phyloP scores from a whole-genome alignment of 1,140 invertebrate species.

The Lerema accius region DNA sequence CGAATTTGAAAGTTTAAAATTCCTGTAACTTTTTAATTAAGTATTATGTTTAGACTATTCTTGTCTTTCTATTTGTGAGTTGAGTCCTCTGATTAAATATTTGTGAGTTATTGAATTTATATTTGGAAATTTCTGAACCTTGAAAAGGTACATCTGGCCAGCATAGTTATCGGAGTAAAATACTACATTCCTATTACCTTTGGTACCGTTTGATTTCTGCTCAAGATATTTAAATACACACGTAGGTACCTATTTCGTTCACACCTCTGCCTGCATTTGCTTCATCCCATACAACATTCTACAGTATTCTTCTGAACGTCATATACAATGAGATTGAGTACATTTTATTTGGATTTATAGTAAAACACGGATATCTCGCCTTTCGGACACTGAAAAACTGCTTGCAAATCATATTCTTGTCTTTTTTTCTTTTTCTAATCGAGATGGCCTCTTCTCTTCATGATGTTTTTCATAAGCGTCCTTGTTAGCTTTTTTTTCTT shows the following conservation, averaged over 20 bases:
- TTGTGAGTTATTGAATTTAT: too few relatives aligned
- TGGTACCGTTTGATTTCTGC: background rate
- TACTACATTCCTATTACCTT: background rate
- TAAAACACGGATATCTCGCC: constrained; percentile 33
- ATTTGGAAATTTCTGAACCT: too few relatives aligned
- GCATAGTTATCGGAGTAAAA: too few relatives aligned
- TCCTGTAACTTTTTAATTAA: too few relatives aligned
- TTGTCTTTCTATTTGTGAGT: too few relatives aligned
- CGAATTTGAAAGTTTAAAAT: too few relatives aligned
- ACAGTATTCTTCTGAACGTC: background rate
- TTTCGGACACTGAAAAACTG: constrained; percentile 45
- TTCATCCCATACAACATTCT: background rate
- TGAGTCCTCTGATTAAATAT: too few relatives aligned
- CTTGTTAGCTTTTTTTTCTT: too few relatives aligned
- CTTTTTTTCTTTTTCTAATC: constrained; percentile 36
- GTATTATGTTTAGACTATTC: too few relatives aligned
- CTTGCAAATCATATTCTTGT: constrained; percentile 43
- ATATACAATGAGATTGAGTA: constrained; percentile 21
- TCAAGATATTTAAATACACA: background rate
- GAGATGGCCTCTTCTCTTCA: too few relatives aligned
- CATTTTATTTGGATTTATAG: constrained; percentile 17
- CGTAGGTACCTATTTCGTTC: background rate
- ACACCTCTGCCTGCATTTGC: background rate
- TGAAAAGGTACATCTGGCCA: too few relatives aligned
- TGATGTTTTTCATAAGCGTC: too few relatives aligned